Percentiles rank a stretch among this genome's conserved stretches.
These are phyloP conservation scores for Pteronura brasiliensis DNA, from an alignment of 2,113 vertebrate species.

Conservation along the genomic window DNA sequence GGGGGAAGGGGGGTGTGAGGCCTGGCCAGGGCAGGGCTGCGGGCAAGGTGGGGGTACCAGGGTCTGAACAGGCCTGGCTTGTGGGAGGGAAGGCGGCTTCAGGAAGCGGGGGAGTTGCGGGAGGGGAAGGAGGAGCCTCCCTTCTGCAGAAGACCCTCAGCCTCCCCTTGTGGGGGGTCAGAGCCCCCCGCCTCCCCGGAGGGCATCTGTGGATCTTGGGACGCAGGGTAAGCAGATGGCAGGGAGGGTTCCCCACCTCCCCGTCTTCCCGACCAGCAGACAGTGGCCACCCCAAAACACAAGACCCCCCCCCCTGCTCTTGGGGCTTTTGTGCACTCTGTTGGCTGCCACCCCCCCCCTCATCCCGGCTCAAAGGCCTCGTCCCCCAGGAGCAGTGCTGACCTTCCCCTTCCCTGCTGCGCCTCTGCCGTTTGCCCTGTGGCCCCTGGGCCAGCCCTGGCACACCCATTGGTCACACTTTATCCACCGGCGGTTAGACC, in stretches of 20 bases:
- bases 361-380: too few relatives aligned
- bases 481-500: neutral
- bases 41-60: neutral
- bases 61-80: neutral
- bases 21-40: fast-evolving
- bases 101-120: fast-evolving
- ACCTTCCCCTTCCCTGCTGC: neutral
- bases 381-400: too few relatives aligned
- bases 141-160: neutral
- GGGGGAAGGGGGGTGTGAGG: fast-evolving
- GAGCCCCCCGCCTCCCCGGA: too few relatives aligned
- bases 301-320: too few relatives aligned
- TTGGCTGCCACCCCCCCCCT: neutral
- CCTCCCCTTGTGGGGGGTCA: neutral
- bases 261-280: neutral
- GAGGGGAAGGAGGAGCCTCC: neutral
- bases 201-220: neutral
- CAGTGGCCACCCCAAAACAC: neutral
- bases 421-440: neutral
- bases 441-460: neutral
- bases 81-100: neutral
- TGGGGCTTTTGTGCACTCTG: neutral
- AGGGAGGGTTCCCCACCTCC: neutral
- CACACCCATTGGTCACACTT: fast-evolving
- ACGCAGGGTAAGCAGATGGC: neutral